phyloP scores from a whole-genome alignment of 2,797 vertebrate species.

The Gymnothorax reevesii region DNA sequence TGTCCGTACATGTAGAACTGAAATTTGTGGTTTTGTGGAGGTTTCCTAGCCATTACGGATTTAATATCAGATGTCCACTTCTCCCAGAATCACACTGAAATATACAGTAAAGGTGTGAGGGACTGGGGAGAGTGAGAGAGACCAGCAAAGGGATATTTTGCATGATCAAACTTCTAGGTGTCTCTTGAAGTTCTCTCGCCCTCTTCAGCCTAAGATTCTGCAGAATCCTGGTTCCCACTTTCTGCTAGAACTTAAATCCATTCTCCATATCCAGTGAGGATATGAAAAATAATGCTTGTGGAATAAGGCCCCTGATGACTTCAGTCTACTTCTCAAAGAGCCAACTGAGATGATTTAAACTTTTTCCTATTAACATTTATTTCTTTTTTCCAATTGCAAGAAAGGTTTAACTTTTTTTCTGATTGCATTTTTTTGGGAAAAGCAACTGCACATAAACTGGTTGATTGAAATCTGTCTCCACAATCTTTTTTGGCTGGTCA shows the following conservation, averaged over 20 bases:
- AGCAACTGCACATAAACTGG: constrained; percentile 34
- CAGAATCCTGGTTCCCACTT: constrained; percentile 44
- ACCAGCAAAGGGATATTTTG: constrained; percentile 49
- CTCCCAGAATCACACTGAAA: constrained; percentile 45
- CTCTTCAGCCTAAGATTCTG: constrained; percentile 31
- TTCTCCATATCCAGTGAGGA: constrained; percentile 13
- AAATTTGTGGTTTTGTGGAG: constrained; percentile 41
- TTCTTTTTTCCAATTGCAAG: background rate
- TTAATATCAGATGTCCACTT: constrained; percentile 42
- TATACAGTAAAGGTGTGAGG: constrained; percentile 37
- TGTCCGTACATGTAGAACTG: background rate
- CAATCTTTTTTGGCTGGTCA: constrained; percentile 33
- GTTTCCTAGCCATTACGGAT: constrained; percentile 40
- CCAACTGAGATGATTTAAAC: background rate
- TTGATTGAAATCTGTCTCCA: constrained; percentile 36
- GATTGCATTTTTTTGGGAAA: constrained; percentile 26
- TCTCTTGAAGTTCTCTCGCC: constrained; percentile 60
- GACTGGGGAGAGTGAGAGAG: constrained; percentile 33
- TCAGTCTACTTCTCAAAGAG: background rate
- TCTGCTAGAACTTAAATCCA: background rate
- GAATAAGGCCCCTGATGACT: background rate
- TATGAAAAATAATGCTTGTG: background rate
- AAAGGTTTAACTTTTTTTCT: background rate
- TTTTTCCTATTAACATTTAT: no score
- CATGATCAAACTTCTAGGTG: constrained; percentile 58